Base-by-base conservation (phyloP, 2,888 invertebrate genomes). In the Gymnocheta viridis region DNA sequence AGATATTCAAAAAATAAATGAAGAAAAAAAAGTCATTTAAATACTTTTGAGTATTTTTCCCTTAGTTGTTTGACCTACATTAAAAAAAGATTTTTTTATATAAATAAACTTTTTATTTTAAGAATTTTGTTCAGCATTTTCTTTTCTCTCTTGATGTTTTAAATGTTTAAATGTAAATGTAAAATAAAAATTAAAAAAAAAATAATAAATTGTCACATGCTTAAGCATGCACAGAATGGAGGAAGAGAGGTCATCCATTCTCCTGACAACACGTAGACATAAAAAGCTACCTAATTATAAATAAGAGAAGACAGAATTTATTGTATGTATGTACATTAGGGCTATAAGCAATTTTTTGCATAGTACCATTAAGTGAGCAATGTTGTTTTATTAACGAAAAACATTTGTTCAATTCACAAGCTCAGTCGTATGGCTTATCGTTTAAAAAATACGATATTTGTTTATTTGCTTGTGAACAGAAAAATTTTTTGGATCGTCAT, bases 31-130 rank as follows among this genome's bases (percentile, higher is more conserved):
- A 67, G 14, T 9, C 24, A 60, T 41, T 58, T 32, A 56, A 1
- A 29, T 58, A 58, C 2, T 1, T 58, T 19, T 29, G 17, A n/a
- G 5, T 7, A 17, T 17, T 29, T 79, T 79, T 47, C 19, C 54
- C 27, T 72, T 27, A 72, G 72, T 72, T 79, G 56, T 79, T 64
- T 79, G 79, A 79, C 79, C 72, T 27, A 72, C 19, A 79, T 79
- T n/a, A n/a, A n/a, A n/a, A n/a, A 62, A 17, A 38, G 24, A 17
- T 19, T n/a, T 35, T 56, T 56, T 66, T 17, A 17, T n/a, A 10
- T 44, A 44, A 69, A 47, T 22, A n/a, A 77, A 58, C 51, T 27
- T 56, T 79, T 72, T 66, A 72, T 72, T 72, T 79, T 64, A 72
- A 79, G 79, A 79, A 54, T 38, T 47, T 54, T 32, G n/a, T 62